Evolutionary conservation across 2,797 vertebrate genomes (phyloP), one percentile per base, ranked within the genome.

Genomic region (Neostethus bicornis): DNA sequence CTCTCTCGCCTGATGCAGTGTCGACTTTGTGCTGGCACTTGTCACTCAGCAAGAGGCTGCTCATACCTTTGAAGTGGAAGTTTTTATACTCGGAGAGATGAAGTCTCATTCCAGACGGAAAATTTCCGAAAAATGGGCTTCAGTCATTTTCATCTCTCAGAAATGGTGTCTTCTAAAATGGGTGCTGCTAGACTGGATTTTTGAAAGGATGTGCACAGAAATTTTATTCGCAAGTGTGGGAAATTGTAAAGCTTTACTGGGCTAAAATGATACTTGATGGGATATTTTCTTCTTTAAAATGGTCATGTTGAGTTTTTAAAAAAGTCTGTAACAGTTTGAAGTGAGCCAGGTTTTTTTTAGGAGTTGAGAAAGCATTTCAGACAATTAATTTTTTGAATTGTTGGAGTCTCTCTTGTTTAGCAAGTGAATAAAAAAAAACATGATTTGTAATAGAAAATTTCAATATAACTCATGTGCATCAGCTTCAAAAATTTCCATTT

Each of bases 31-130:
- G 48, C 70, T 21, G 53, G 65, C 67, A 66, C 57, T 79, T 62
- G 61, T 60, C 3, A 14, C 65, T 51, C 51, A 70, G 71, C 63
- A 66, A 68, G 66, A 73, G 41, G 51, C 70, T 66, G 46, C 64
- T 83, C 63, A 39, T 44, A 26, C 43, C 59, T 63, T 66, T 60
- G 59, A 63, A 70, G 46, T 37, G 26, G 20, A 26, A 70, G 50
- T 58, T 79, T n/a, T 68, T 68, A 70, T 77, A 64, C 66, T 77
- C 51, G 42, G 51, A 49, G 42, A 73, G 35, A 71, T 69, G 45
- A 62, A 66, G 61, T 66, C 53, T 49, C 44, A 53, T 81, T 80
- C 73, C 63, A 65, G 8, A 26, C 21, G 13, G 53, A 46, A 62
- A 45, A 54, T 57, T 55, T 64, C 23, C 38, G 16, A 42, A 68